Percentiles rank a stretch among this genome's conserved stretches.
Evolutionary conservation across 2,113 vertebrate species (phyloP).

Genomic region (Microtus oregoni): DNA sequence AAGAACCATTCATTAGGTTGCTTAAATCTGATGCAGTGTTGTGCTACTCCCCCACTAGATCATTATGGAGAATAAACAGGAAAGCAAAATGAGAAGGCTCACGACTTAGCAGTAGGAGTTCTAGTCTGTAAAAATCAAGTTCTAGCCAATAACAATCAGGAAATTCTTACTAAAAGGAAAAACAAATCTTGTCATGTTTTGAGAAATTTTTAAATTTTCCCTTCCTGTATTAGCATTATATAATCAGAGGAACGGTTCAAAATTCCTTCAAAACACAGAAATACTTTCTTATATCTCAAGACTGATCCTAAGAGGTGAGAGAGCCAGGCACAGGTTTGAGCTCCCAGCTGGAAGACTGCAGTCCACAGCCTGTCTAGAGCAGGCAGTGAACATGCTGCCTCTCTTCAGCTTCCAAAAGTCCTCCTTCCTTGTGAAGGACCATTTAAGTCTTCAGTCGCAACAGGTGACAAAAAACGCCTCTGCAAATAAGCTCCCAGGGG

Average conservation of each 20-base stretch:
- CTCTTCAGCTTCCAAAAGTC: not conserved
- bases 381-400: not conserved
- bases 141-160: not conserved
- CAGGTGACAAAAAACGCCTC: not conserved
- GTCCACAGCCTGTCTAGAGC: not conserved
- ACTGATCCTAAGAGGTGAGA: not conserved
- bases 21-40: not conserved
- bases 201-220: not conserved
- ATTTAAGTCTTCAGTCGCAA: slow-evolving; percentile 3
- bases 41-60: not conserved
- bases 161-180: not conserved
- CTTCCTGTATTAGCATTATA: not conserved
- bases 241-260: slow-evolving; percentile 1
- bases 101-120: not conserved
- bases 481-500: not conserved
- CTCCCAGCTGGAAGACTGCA: not conserved
- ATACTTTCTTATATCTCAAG: not conserved
- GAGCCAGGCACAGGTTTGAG: not conserved
- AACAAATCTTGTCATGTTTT: not conserved
- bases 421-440: not conserved
- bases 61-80: not conserved
- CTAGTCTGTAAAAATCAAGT: not conserved
- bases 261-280: not conserved
- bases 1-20: not conserved
- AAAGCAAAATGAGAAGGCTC: not conserved